phyloP scores from a whole-genome alignment of 2,797 vertebrate species.

The Sphenopsis melanotis region DNA sequence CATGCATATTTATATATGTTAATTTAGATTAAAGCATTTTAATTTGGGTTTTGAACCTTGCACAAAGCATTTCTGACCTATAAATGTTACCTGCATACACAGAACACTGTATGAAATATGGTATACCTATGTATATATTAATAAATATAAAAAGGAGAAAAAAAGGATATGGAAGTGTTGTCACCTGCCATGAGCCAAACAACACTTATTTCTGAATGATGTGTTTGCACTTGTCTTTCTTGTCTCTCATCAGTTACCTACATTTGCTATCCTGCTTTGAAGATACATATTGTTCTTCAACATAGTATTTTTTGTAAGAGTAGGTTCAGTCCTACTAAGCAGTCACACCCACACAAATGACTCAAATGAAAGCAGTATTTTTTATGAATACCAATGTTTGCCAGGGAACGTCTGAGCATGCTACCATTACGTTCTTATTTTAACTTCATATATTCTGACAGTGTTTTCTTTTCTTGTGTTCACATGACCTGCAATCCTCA shows the following conservation, averaged over 20 bases:
- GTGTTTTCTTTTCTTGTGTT: neutral
- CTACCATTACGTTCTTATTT: slow-evolving; percentile 38
- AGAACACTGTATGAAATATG: neutral
- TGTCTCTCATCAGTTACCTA: slow-evolving; percentile 1
- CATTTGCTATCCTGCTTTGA: slow-evolving; percentile 18
- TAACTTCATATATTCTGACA: neutral
- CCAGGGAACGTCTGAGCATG: slow-evolving; percentile 12
- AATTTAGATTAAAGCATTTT: neutral
- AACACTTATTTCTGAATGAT: slow-evolving; percentile 52
- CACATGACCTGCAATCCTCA: neutral
- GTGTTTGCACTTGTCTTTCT: slow-evolving; percentile 51
- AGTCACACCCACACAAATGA: slow-evolving; percentile 58
- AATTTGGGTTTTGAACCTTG: neutral
- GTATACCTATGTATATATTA: neutral
- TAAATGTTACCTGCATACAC: neutral
- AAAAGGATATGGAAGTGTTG: neutral
- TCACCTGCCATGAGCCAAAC: slow-evolving; percentile 24
- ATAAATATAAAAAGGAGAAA: neutral
- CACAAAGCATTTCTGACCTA: neutral
- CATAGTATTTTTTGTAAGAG: slow-evolving; percentile 25
- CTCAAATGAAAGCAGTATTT: slow-evolving; percentile 48
- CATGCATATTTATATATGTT: neutral
- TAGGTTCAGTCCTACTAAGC: slow-evolving; percentile 42
- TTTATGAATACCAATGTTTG: slow-evolving; percentile 39
- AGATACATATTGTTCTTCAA: slow-evolving; percentile 41